Evolutionary conservation across 1,140 invertebrate species (phyloP).

Genomic region (Drosophila yakuba): DNA sequence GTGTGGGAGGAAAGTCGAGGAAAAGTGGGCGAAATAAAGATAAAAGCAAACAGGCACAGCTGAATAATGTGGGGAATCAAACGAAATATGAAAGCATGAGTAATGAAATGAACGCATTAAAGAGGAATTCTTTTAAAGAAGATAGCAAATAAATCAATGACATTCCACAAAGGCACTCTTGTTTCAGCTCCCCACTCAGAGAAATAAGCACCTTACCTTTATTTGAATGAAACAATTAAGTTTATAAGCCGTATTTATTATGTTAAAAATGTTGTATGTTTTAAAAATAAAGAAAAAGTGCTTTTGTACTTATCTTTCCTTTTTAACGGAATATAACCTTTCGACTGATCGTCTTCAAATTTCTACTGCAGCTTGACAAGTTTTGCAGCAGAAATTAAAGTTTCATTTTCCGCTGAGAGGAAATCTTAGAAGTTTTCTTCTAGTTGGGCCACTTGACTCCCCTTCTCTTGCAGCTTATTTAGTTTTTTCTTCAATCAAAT

Average conservation of each 20-base stretch:
- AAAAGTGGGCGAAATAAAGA: constrained; percentile 10
- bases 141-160: constrained; percentile 30
- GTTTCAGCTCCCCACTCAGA: constrained; percentile 1
- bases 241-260: no score
- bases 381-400: constrained; percentile 10
- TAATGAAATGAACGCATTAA: constrained; percentile 40
- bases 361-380: background rate
- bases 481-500: constrained; percentile 36
- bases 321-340: no score
- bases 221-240: background rate
- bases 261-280: no score
- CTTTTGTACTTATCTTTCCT: no score
- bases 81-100: constrained; percentile 42
- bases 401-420: constrained; percentile 8
- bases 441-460: background rate
- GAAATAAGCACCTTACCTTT: background rate
- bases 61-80: constrained; percentile 24
- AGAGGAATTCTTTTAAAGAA: constrained; percentile 15
- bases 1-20: background rate
- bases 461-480: constrained; percentile 2
- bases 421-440: constrained; percentile 17
- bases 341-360: no score
- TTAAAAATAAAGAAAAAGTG: no score
- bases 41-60: constrained; percentile 19
- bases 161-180: background rate